Conservation (phyloP, 1,140 invertebrate genomes). For the Wasmannia auropunctata region DNA sequence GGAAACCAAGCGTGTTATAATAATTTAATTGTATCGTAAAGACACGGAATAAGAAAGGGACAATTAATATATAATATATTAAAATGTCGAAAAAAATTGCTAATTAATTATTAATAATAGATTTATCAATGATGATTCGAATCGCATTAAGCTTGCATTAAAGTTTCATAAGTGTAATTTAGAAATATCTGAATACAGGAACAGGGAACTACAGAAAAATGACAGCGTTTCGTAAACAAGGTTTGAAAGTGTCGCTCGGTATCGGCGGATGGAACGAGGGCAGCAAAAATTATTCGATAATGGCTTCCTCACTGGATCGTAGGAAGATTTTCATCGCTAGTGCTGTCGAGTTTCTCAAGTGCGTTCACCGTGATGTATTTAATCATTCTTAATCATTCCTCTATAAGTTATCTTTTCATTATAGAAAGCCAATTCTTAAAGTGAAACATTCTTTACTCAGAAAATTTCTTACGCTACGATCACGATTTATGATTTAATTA, state of each 20-base stretch:
- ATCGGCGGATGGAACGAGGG: slow-evolving; percentile 97
- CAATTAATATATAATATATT: neutral
- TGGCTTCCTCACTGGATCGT: slow-evolving; percentile 87
- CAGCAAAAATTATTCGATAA: slow-evolving; percentile 91
- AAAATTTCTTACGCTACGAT: neutral
- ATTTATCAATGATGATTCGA: neutral
- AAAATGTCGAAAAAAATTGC: neutral
- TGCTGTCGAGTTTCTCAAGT: slow-evolving; percentile 88
- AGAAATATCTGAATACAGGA: slow-evolving; percentile 25
- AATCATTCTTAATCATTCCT: neutral
- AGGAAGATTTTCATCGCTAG: slow-evolving; percentile 89
- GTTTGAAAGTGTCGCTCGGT: slow-evolving; percentile 91
- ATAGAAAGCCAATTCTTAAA: neutral
- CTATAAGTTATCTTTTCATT: neutral
- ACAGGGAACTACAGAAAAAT: slow-evolving; percentile 90
- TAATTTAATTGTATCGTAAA: neutral
- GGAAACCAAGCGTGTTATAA: neutral
- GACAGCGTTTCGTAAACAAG: slow-evolving; percentile 89
- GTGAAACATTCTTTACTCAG: neutral
- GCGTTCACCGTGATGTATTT: slow-evolving; percentile 19
- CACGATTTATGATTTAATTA: neutral
- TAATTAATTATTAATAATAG: neutral
- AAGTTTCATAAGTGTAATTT: slow-evolving; percentile 1
- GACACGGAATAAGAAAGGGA: neutral
- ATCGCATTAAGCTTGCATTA: neutral